Evolutionary conservation across 2,888 invertebrate species (phyloP), one percentile per base, ranked within the genome.

Genomic region (Byasa hedistus): DNA sequence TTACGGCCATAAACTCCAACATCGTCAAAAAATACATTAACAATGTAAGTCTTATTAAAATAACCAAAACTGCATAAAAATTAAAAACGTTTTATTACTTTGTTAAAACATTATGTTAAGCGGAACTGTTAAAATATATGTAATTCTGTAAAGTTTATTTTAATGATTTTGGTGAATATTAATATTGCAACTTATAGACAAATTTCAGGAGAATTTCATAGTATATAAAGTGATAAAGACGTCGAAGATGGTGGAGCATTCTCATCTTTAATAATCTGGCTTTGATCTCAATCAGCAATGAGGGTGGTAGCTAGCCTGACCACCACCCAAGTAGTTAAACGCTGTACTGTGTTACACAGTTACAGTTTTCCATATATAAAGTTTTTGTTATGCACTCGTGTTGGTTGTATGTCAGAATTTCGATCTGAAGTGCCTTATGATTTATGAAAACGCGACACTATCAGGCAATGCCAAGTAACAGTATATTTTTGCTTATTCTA

Each of bases 401-500:
- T 32, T 24, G 69, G 32, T 71, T 48, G 78, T 81, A 70, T 81
- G 79, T 81, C 75, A 65, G 72, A 64, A 61, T 70, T 67, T 74
- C 76, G 71, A 80, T 78, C 74, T 71, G 71, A 76, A 77, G 73
- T 71, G 69, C 67, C 58, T 70, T 76, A 78, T 85, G 83, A 86
- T 85, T 87, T 87, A 85, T 82, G 71, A 69, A 69, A 76, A 76
- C 66, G 75, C 76, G 82, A 82, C 83, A 83, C 75, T 76, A 79
- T 84, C 85, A 84, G 80, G 82, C 84, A 81, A 78, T 80, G 79
- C 73, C 74, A 74, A 78, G 71, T 74, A 76, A 79, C 79, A 78
- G 73, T 73, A 76, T 86, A 83, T 86, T 84, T 84, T 83, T 76
- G 75, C 79, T 79, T 73, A 77, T 82, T 79, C 75, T 81, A 80